phyloP scores from a whole-genome alignment of 2,797 vertebrate genomes.

The Poeciliopsis infans region DNA sequence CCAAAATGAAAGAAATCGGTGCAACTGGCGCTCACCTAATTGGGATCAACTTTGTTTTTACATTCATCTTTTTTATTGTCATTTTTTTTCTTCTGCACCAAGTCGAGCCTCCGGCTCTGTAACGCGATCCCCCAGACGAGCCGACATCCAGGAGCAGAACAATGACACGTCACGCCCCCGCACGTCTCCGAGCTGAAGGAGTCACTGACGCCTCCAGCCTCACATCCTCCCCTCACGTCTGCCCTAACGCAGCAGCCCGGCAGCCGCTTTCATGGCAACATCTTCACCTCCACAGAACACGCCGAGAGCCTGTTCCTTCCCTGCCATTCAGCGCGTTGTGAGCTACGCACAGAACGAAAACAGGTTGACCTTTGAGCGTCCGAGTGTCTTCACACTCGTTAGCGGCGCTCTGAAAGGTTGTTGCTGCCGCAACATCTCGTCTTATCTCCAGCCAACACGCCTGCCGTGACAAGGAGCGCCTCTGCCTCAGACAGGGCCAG shows the following conservation, averaged over 20 bases:
- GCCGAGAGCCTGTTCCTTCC: constrained; percentile 35
- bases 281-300: constrained; percentile 9
- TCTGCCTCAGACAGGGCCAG: constrained; percentile 53
- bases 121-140: constrained; percentile 40
- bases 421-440: constrained; percentile 58
- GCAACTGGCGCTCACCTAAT: not conserved
- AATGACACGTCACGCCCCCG: constrained; percentile 8
- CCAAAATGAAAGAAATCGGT: no score
- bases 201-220: constrained; percentile 31
- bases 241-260: constrained; percentile 43
- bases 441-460: constrained; percentile 76
- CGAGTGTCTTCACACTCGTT: constrained; percentile 12
- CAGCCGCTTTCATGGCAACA: constrained; percentile 21
- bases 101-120: constrained; percentile 34
- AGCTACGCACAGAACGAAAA: constrained; percentile 34
- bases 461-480: constrained; percentile 44
- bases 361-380: constrained; percentile 18
- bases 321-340: constrained; percentile 18
- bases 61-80: not conserved
- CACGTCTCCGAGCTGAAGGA: not conserved
- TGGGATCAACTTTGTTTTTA: not conserved
- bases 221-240: constrained; percentile 20
- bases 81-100: constrained; percentile 2
- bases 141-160: not conserved
- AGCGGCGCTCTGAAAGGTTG: not conserved